Base-by-base conservation (phyloP, 2,888 invertebrate species). In the Ormia ochracea region DNA sequence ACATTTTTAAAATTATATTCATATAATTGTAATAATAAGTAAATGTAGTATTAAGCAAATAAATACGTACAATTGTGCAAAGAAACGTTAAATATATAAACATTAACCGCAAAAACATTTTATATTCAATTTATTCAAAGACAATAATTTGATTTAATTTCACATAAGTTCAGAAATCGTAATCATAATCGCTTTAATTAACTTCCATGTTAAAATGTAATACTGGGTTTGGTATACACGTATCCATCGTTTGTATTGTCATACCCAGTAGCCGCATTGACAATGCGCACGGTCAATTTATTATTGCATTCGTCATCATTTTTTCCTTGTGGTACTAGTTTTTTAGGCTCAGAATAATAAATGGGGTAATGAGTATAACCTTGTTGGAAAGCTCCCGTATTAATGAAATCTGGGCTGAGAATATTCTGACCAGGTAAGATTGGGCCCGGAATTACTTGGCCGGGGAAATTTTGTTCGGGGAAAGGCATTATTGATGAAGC, bases 221-320 rank as follows among this genome's bases (percentile, higher is more conserved):
- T 26, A 23, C 5, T 41, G 31, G 80, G 80, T 50, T 72, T 76
- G 0, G 66, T 66, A 12, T 80, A 80, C 48, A 80, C 41, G 19
- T 80, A 80, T 0, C 80, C 80, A 28, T 76, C 76, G 43, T 80
- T 76, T 1, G n/a, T 9, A 43, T 17, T 33, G 43, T 76, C 80
- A 9, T 80, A 80, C 6, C 41, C 14, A 7, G 80, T 76, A 5
- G 61, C 80, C 9, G 33, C 59, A 3, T 26, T 19, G 33, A n/a
- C 26, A 7, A 54, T 14, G 7, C 36, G 72, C 19, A 54, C 1
- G 9, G 50, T 50, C 7, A 59, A n/a, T 7, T 68, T 72, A 36
- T 80, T 12, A 21, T n/a, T n/a, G n/a, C 36, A 33, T 36, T 56
- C 48, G 26, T 3, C 26, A 6, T 75, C 41, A 10, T 66, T 9